phyloP scores from a whole-genome alignment of 2,113 vertebrate species.

The Phaetusa simplex region DNA sequence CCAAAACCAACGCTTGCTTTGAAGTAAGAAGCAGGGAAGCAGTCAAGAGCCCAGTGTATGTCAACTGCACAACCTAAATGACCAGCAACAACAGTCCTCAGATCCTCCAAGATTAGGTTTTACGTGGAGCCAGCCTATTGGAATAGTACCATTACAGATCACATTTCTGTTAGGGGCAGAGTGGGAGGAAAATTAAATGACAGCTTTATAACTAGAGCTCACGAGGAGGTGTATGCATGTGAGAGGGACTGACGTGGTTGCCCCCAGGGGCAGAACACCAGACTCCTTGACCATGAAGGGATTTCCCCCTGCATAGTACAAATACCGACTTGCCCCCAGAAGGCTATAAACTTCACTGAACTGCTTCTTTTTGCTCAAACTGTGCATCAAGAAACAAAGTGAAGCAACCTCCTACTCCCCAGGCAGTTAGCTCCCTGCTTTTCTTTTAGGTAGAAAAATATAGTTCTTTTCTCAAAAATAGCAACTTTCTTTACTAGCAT shows the following conservation, averaged over 20 bases:
- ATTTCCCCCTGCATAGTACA: neutral
- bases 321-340: neutral
- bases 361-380: neutral
- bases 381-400: neutral
- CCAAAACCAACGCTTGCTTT: neutral
- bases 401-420: neutral
- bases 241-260: neutral
- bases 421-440: neutral
- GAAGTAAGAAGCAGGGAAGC: neutral
- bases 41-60: neutral
- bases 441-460: neutral
- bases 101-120: neutral
- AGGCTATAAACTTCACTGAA: neutral
- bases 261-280: too few relatives aligned
- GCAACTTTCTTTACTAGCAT: neutral
- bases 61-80: neutral
- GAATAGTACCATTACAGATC: neutral
- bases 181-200: neutral
- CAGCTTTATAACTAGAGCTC: neutral
- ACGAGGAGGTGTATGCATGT: rapidly evolving
- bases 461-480: neutral
- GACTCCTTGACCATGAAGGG: too few relatives aligned
- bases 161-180: neutral
- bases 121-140: rapidly evolving
- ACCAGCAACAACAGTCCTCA: neutral